phyloP scores from a whole-genome alignment of 2,888 invertebrate genomes.

The Thelaira solivaga region DNA sequence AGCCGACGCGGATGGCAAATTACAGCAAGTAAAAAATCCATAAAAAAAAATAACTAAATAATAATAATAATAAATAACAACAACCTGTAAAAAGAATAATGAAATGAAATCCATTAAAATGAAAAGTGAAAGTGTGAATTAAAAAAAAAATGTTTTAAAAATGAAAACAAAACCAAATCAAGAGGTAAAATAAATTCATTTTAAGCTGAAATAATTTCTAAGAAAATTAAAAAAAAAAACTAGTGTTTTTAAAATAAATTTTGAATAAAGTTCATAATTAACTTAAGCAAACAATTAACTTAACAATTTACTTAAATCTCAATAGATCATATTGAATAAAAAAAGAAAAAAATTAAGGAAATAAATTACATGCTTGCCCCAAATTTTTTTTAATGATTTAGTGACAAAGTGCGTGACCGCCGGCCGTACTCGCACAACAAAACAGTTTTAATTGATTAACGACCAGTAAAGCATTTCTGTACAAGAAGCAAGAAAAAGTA shows the following conservation, averaged over 20 bases:
- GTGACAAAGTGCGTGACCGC: conserved; percentile 68
- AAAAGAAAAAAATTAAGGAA: background rate
- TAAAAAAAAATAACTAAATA: conserved; percentile 43
- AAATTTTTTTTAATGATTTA: conserved; percentile 66
- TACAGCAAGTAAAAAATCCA: conserved; percentile 43
- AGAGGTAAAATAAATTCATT: conserved; percentile 14
- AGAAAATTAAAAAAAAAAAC: background rate
- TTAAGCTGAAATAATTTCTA: conserved; percentile 19
- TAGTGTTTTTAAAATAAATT: background rate
- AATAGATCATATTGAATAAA: background rate
- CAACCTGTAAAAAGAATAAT: conserved; percentile 62
- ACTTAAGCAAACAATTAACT: too few relatives aligned
- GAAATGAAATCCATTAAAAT: conserved; percentile 33
- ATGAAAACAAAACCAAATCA: conserved; percentile 41
- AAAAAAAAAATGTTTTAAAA: conserved; percentile 22
- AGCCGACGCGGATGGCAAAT: conserved; percentile 71
- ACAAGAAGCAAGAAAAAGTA: background rate
- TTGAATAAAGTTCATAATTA: too few relatives aligned
- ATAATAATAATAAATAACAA: conserved; percentile 53
- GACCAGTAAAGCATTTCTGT: background rate
- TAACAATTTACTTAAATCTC: too few relatives aligned
- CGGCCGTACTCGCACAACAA: conserved; percentile 55
- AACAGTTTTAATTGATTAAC: conserved; percentile 28
- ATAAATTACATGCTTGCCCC: background rate
- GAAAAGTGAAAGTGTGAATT: conserved; percentile 56